Conservation (phyloP, 2,797 vertebrate species). For the Clarias laeviceps region DNA sequence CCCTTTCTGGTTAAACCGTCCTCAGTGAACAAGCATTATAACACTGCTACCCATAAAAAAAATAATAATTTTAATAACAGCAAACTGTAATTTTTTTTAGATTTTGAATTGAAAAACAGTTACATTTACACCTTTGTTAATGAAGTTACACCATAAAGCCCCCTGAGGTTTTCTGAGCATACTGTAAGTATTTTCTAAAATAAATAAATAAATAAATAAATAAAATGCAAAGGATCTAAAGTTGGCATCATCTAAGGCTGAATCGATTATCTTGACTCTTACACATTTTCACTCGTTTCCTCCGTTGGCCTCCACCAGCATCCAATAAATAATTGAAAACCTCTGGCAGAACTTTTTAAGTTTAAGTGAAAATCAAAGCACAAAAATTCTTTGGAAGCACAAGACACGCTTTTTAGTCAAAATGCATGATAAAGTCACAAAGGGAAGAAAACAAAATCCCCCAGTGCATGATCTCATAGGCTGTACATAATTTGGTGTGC, state of each 20-base stretch:
- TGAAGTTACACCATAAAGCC: neutral
- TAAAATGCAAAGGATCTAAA: too few species aligned
- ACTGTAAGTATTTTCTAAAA: neutral
- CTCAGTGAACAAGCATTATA: neutral
- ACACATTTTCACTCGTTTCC: neutral
- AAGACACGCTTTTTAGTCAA: neutral
- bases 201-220: neutral
- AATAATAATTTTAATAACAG: neutral
- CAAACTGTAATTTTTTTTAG: neutral
- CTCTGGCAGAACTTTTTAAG: neutral
- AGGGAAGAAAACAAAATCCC: neutral
- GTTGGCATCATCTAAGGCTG: neutral
- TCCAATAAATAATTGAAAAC: conserved; percentile 22
- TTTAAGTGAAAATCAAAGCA: conserved; percentile 2
- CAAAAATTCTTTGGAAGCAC: neutral
- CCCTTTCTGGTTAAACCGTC: neutral
- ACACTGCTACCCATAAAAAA: too few species aligned
- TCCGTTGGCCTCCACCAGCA: neutral
- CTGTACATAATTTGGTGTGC: neutral
- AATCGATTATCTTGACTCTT: neutral
- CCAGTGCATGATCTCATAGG: neutral
- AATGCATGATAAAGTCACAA: neutral
- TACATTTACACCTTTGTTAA: neutral
- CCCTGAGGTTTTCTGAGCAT: neutral
- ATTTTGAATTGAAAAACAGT: neutral